Evolutionary conservation across 2,797 vertebrate species (phyloP), one percentile per base, ranked within the genome.

Genomic region (Rhinogobio ventralis): DNA sequence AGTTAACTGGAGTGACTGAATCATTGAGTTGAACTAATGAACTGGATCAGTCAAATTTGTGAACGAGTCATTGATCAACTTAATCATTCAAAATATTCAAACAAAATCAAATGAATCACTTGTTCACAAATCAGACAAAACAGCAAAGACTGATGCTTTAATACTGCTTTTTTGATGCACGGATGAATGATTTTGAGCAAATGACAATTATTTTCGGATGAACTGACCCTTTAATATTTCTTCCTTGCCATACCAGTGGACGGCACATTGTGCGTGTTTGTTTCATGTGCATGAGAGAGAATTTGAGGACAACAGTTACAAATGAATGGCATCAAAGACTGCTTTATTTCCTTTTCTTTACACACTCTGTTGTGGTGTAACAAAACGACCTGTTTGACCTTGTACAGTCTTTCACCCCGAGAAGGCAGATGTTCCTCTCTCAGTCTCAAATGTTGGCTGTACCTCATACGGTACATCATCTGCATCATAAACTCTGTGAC

Each of bases 331-430:
- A 79, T 88, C 82, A 87, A 90, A 88, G 53, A 28, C 62, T 72
- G 55, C 80, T 66, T 49, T 68, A 78, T 90, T 86, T 85, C 79
- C 77, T 76, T 46, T 67, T 66, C 9, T 76, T 78, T 57, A 49
- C 88, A 88, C 90, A 87, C 71, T 85, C 85, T 89, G 85, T 87
- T 91, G 84, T 82, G 73, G 82, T 55, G 8, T 14, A 84, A 83
- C 87, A 79, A 84, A 89, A 92, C 89, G 45, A 87, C 76, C 49
- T 53, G 19, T 60, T 76, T 25, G 30, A 87, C 91, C 89, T 88
- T 89, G 30, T 82, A 89, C 88, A 91, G 89, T 92, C 90, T 86
- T 87, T 91, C 87, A 88, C 89, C 91, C 28, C 86, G 79, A 79
- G 91, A 90, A 91, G 89, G 90, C 89, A 68, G 76, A 83, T 71